Conservation (phyloP, 2,797 vertebrate genomes). For the Pseudochirops cupreus region DNA sequence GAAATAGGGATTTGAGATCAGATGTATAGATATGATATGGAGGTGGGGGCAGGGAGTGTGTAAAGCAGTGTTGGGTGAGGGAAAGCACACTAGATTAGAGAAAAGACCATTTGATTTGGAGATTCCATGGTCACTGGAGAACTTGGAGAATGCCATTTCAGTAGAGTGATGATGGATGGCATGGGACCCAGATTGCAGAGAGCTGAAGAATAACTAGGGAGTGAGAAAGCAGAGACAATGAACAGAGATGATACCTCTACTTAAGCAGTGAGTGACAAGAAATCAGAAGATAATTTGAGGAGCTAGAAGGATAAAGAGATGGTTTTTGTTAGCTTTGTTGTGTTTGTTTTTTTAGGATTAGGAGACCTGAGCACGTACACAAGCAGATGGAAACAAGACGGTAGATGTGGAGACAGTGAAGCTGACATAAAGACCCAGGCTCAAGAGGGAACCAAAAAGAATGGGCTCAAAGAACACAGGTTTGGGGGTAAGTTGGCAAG, state of each 20-base stretch:
- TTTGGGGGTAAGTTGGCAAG: not conserved
- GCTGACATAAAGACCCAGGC: not conserved
- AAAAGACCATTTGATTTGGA: not conserved
- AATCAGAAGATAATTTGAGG: not conserved
- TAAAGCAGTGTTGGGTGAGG: not conserved
- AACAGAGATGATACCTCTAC: not conserved
- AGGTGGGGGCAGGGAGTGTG: not conserved
- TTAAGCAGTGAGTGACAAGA: not conserved
- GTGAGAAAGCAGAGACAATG: not conserved
- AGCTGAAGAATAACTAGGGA: not conserved
- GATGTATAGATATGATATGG: not conserved
- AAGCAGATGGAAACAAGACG: not conserved
- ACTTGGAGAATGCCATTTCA: not conserved
- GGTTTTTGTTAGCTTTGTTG: not conserved
- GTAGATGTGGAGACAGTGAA: not conserved
- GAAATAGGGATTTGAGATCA: not conserved
- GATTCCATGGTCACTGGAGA: not conserved
- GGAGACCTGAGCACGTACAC: not conserved
- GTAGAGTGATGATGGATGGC: not conserved
- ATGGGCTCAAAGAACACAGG: not conserved
- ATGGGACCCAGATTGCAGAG: not conserved
- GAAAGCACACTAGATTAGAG: not conserved
- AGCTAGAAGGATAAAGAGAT: not conserved
- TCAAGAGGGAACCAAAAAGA: not conserved
- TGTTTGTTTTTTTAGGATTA: not conserved